Percentiles rank a stretch among this genome's conserved stretches.
These are phyloP conservation scores for Marmota monax DNA, from an alignment of 2,113 vertebrate species.

Conservation along the genomic window DNA sequence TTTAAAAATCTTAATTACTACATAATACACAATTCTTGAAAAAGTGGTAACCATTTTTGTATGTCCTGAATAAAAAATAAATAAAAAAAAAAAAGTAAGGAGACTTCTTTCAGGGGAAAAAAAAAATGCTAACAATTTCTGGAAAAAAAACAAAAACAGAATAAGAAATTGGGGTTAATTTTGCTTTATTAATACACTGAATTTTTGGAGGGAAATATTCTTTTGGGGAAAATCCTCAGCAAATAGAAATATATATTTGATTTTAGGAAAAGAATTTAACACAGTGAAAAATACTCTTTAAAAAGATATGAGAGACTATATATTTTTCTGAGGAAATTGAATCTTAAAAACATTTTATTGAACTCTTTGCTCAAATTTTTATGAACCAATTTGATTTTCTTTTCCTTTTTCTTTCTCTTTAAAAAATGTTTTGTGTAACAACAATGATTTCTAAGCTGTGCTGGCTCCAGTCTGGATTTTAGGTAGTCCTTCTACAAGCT, in stretches of 20 bases:
- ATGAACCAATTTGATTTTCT: conserved; percentile 16
- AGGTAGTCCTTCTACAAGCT: background rate
- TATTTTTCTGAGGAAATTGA: conserved; percentile 39
- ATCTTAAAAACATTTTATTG: conserved; percentile 51
- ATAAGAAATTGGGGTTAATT: background rate
- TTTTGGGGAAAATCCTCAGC: conserved; percentile 14
- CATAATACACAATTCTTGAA: conserved; percentile 53
- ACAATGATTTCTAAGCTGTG: conserved; percentile 10
- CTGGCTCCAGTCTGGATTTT: background rate
- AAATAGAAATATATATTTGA: conserved; percentile 31
- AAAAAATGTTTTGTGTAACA: background rate
- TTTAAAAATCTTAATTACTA: conserved; percentile 69
- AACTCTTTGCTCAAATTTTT: conserved; percentile 49
- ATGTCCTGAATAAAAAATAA: background rate
- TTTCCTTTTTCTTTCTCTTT: background rate
- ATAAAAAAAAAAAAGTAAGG: conserved; percentile 16
- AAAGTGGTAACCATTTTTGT: conserved; percentile 62
- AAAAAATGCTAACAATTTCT: conserved; percentile 47
- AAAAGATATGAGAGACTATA: background rate
- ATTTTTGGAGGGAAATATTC: conserved; percentile 16
- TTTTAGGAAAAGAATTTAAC: conserved; percentile 38
- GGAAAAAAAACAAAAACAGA: background rate
- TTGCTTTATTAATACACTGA: conserved; percentile 56
- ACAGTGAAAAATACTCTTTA: background rate
- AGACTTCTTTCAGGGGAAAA: conserved; percentile 3